Conservation (phyloP, 2,888 invertebrate genomes). For the Phalera bucephala region DNA sequence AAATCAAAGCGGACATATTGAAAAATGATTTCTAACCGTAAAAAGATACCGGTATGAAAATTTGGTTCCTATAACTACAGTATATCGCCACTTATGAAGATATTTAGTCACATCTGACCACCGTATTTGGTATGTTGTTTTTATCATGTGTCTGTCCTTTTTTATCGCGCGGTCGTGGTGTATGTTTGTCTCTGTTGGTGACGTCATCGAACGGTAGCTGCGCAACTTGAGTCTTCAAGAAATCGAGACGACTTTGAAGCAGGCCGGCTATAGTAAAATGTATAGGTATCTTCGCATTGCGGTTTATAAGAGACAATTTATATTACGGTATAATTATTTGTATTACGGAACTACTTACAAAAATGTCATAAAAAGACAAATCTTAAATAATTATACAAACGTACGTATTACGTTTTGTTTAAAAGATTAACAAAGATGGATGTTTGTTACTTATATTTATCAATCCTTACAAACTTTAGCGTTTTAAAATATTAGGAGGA, state of each 20-base stretch:
- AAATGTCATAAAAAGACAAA: no score
- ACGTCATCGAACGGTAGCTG: slow-evolving; percentile 71
- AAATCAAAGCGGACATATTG: slow-evolving; percentile 18
- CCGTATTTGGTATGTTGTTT: slow-evolving; percentile 78
- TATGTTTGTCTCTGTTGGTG: slow-evolving; percentile 49
- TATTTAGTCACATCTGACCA: slow-evolving; percentile 76
- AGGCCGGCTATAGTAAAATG: no score
- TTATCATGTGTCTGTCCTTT: slow-evolving; percentile 49
- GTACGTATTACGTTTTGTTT: no score
- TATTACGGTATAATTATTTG: no score
- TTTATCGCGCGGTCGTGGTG: slow-evolving; percentile 20
- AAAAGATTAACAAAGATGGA: no score
- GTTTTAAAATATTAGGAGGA: no score
- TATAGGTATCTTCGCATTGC: no score
- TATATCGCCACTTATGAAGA: slow-evolving; percentile 53
- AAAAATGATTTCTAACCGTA: slow-evolving; percentile 42
- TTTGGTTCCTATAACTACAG: slow-evolving; percentile 45
- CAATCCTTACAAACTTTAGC: no score
- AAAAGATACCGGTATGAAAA: slow-evolving; percentile 51
- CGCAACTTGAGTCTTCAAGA: slow-evolving; percentile 36
- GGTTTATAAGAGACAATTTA: no score
- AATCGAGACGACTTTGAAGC: slow-evolving; percentile 4
- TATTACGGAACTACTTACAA: no score
- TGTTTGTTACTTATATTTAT: no score
- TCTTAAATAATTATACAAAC: no score